Evolutionary conservation across 2,797 vertebrate species (phyloP).

Genomic region (Okamejei kenojei): DNA sequence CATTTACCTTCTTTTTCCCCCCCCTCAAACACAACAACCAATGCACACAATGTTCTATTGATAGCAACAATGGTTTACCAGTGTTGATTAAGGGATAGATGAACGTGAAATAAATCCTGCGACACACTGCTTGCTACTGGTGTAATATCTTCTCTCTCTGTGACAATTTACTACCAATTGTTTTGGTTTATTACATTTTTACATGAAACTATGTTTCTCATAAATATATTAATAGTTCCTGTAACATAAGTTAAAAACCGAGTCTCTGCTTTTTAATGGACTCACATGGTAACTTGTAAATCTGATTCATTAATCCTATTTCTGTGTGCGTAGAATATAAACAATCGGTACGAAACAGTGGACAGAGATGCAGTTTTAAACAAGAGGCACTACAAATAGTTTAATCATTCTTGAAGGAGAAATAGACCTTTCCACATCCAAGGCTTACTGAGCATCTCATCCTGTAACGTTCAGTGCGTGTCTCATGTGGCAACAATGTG

Average conservation of each 20-base stretch:
- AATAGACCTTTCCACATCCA: conserved; percentile 3
- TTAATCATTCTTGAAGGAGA: conserved; percentile 11
- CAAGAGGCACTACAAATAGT: background rate
- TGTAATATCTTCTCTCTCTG: background rate
- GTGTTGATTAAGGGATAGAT: background rate
- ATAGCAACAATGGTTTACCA: background rate
- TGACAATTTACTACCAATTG: conserved; percentile 17
- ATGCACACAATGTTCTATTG: background rate
- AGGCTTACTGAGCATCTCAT: background rate
- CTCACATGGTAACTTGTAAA: conserved; percentile 32
- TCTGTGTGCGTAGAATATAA: background rate
- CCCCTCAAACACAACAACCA: background rate
- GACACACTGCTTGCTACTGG: background rate
- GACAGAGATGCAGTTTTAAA: background rate
- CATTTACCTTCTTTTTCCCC: too few relatives aligned
- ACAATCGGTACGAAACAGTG: background rate
- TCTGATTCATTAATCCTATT: conserved; percentile 21
- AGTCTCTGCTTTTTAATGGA: conserved; percentile 28
- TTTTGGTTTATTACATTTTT: conserved; percentile 29
- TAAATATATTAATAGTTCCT: conserved; percentile 37
- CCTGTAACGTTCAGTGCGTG: conserved; percentile 14
- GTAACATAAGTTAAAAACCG: conserved; percentile 33
- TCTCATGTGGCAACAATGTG: conserved; percentile 74
- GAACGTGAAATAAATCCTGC: background rate
- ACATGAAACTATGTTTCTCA: conserved; percentile 32